These are phyloP conservation scores for Mallateleia sp. DNA, from an alignment of 2,888 invertebrate genomes.

Conservation along the genomic window DNA sequence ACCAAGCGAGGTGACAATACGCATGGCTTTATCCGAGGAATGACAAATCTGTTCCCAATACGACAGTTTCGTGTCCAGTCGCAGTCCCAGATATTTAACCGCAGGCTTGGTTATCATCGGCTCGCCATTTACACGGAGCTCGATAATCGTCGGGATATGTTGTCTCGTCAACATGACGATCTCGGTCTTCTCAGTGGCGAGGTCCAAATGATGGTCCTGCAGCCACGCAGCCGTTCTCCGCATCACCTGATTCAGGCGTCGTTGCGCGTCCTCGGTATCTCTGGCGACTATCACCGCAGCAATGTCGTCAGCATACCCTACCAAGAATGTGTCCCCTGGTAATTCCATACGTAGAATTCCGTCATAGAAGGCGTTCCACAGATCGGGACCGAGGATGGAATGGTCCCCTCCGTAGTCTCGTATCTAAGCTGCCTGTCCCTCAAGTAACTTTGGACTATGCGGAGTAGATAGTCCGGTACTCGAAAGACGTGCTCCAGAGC, in stretches of 20 bases:
- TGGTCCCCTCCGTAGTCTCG: background rate
- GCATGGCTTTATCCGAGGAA: background rate
- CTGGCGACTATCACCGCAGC: background rate
- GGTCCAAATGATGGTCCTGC: background rate
- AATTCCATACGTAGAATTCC: too few relatives aligned
- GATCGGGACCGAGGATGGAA: too few relatives aligned
- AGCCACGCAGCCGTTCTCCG: background rate
- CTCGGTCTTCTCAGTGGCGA: slow-evolving; percentile 1
- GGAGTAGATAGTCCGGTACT: slow-evolving; percentile 67
- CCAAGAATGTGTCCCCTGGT: background rate
- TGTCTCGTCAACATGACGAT: background rate
- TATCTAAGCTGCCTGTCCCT: background rate
- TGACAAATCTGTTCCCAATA: background rate
- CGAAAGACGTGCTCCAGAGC: slow-evolving; percentile 75
- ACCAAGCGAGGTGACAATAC: background rate
- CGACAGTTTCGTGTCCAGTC: slow-evolving; percentile 6
- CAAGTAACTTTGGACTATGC: slow-evolving; percentile 41
- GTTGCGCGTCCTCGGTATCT: too few relatives aligned
- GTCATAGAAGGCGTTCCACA: too few relatives aligned
- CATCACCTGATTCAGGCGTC: slow-evolving; percentile 12
- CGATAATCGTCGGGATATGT: background rate
- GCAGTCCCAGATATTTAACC: slow-evolving; percentile 14
- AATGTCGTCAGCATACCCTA: background rate
- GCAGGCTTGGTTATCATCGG: slow-evolving; percentile 8
- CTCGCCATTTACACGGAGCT: background rate